phyloP scores from a whole-genome alignment of 2,888 invertebrate genomes.

The Eremobia ochroleuca region DNA sequence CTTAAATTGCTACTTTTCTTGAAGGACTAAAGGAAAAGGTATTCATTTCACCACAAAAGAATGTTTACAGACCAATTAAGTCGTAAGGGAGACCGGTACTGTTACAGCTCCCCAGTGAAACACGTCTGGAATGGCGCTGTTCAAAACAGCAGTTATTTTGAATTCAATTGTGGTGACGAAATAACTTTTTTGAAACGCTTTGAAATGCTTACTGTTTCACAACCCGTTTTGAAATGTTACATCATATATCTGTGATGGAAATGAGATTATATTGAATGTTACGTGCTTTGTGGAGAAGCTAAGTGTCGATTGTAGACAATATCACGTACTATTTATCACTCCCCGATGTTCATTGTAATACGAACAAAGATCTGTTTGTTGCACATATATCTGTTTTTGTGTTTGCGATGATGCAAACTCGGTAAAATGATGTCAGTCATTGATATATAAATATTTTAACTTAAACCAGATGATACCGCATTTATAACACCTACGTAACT shows the following conservation, averaged over 20 bases:
- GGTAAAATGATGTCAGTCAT: constrained; percentile 54
- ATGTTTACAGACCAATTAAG: constrained; percentile 56
- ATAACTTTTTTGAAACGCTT: constrained; percentile 48
- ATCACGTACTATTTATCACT: constrained; percentile 67
- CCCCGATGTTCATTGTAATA: constrained; percentile 61
- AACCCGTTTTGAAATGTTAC: constrained; percentile 56
- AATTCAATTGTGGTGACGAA: constrained; percentile 55
- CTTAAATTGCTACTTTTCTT: constrained; percentile 51
- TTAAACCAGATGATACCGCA: constrained; percentile 21
- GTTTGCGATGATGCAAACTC: constrained; percentile 58
- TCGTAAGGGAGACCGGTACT: constrained; percentile 47
- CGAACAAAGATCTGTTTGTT: constrained; percentile 65
- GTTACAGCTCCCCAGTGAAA: constrained; percentile 35
- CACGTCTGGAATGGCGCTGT: constrained; percentile 25
- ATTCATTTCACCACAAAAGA: constrained; percentile 51
- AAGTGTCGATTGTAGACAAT: constrained; percentile 60
- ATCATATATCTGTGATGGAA: constrained; percentile 58
- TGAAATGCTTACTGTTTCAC: constrained; percentile 47
- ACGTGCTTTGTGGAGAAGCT: constrained; percentile 58
- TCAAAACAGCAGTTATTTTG: constrained; percentile 42
- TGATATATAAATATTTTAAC: constrained; percentile 46
- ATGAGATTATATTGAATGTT: constrained; percentile 62
- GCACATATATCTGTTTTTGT: constrained; percentile 59
- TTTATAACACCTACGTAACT: constrained; percentile 14
- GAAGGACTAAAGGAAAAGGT: constrained; percentile 47